These are phyloP conservation scores for Ophion ellenae DNA, from an alignment of 2,888 invertebrate genomes.

Conservation along the genomic window DNA sequence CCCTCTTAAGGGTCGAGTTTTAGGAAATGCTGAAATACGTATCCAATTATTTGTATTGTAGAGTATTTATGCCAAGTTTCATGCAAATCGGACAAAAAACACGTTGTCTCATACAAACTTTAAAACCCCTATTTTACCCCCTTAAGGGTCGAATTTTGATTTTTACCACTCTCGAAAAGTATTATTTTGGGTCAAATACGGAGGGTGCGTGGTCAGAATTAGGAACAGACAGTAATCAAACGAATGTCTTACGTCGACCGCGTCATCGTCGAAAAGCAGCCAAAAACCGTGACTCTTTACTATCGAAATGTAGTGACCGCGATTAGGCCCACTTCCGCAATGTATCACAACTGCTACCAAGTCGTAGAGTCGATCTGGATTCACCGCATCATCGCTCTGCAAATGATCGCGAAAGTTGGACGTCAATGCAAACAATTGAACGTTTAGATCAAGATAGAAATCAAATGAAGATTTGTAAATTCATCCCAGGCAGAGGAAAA, in stretches of 20 bases:
- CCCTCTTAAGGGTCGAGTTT: no score
- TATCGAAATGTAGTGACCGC: slow-evolving; percentile 99
- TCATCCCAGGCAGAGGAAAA: background rate
- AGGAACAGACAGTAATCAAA: background rate
- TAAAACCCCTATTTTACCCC: no score
- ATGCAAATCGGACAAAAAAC: no score
- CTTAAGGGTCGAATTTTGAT: no score
- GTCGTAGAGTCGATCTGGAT: slow-evolving; percentile 99
- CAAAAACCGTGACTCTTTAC: slow-evolving; percentile 99
- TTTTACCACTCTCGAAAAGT: no score
- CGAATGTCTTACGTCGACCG: slow-evolving; percentile 95
- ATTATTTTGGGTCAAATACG: no score
- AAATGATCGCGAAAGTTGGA: slow-evolving; percentile 6
- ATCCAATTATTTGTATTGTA: no score
- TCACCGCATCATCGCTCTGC: slow-evolving; percentile 98
- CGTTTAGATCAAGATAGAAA: background rate
- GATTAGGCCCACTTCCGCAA: slow-evolving; percentile 99
- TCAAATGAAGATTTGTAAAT: slow-evolving; percentile 1
- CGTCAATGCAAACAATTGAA: slow-evolving; percentile 14
- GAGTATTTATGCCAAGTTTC: no score
- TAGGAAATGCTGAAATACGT: no score
- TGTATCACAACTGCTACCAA: slow-evolving; percentile 99
- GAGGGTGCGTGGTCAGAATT: no score
- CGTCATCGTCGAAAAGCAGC: slow-evolving; percentile 99
- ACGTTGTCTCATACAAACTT: no score